phyloP scores from a whole-genome alignment of 2,888 invertebrate species.

The Sabatieria punctata region DNA sequence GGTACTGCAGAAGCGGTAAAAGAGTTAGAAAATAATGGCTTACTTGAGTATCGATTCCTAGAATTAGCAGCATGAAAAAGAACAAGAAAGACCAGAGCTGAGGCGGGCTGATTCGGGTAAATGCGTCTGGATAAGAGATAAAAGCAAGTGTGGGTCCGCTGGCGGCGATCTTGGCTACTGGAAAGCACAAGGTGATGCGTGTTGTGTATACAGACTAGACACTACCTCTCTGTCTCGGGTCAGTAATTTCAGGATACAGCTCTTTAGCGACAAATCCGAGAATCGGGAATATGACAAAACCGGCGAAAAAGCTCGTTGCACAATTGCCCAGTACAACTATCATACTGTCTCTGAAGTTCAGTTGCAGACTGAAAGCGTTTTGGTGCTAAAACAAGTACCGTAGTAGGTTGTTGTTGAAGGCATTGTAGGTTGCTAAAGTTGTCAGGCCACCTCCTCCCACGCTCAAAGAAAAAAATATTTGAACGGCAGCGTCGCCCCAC shows the following conservation, averaged over 20 bases:
- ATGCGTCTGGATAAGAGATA: slow-evolving; percentile 5
- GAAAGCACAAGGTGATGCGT: too few relatives aligned
- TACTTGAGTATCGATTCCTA: slow-evolving; percentile 3
- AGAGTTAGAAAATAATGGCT: not conserved
- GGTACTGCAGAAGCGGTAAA: not conserved
- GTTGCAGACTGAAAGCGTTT: too few relatives aligned
- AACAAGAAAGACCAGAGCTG: not conserved
- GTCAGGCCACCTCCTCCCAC: slow-evolving; percentile 3
- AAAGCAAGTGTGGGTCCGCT: slow-evolving; percentile 3
- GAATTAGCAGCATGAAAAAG: slow-evolving; percentile 3
- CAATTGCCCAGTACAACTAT: slow-evolving; percentile 7
- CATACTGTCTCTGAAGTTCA: not conserved
- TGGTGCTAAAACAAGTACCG: too few relatives aligned
- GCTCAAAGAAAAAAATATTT: slow-evolving; percentile 6
- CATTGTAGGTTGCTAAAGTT: slow-evolving; percentile 4
- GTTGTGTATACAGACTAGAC: too few relatives aligned
- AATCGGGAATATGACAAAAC: slow-evolving; percentile 7
- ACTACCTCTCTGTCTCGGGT: too few relatives aligned
- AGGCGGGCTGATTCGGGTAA: not conserved
- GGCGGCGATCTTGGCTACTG: too few relatives aligned
- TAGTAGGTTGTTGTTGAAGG: slow-evolving; percentile 3
- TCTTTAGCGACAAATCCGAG: slow-evolving; percentile 3
- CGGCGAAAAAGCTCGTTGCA: slow-evolving; percentile 5
- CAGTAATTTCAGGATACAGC: too few relatives aligned
- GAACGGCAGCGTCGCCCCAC: slow-evolving; percentile 2